Conservation (phyloP, 1,140 invertebrate genomes). For the Pseudomyrmex concolor region DNA sequence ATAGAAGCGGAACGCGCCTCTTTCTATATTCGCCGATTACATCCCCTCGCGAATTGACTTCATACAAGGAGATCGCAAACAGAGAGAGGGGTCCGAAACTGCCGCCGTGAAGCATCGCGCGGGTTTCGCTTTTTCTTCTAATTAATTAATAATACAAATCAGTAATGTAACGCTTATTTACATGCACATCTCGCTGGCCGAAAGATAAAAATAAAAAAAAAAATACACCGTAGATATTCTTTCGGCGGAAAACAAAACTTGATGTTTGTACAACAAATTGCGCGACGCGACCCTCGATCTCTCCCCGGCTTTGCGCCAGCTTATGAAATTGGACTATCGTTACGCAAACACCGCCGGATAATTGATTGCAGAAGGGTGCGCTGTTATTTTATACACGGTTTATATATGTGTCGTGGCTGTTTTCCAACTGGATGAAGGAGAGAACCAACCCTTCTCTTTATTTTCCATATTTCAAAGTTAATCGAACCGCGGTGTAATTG, state of each 20-base stretch:
- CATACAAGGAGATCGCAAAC: not conserved
- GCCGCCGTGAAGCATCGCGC: too few relatives aligned
- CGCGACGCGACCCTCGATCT: not conserved
- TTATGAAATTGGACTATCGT: slow-evolving; percentile 11
- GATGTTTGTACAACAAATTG: slow-evolving; percentile 20
- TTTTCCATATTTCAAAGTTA: not conserved
- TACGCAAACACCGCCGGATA: slow-evolving; percentile 12
- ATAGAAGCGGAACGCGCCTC: slow-evolving; percentile 33
- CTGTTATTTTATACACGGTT: slow-evolving; percentile 2
- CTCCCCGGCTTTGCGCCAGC: not conserved
- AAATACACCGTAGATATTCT: not conserved
- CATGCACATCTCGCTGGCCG: too few relatives aligned
- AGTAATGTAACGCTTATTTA: too few relatives aligned
- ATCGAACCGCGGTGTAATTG: too few relatives aligned
- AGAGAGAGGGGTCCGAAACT: not conserved
- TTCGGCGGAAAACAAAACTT: not conserved
- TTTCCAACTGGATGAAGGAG: not conserved
- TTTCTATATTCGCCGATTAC: slow-evolving; percentile 25
- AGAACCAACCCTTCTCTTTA: not conserved
- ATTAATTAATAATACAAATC: too few relatives aligned
- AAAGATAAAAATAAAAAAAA: too few relatives aligned
- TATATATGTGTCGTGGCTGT: not conserved
- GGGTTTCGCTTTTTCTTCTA: not conserved
- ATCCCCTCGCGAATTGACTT: not conserved
- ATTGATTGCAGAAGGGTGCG: not conserved